A percentile compares a stretch with the other conserved stretches of the same genome.
phyloP scores from a whole-genome alignment of 2,888 invertebrate species.

The Spilosoma lubricipeda region DNA sequence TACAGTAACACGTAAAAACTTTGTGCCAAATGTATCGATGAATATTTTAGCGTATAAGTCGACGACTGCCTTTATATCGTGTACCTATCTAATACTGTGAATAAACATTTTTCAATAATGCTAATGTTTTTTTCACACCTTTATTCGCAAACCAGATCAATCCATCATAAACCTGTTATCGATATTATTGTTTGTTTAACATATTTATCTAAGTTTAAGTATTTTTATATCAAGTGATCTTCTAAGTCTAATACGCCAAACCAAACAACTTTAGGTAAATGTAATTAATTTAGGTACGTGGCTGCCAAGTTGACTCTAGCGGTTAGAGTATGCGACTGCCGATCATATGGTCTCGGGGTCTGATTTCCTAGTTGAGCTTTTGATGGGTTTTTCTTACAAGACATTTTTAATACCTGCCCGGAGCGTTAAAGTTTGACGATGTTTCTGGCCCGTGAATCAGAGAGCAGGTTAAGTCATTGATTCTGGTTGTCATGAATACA shows the following conservation, averaged over 20 bases:
- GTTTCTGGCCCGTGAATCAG: too few species aligned
- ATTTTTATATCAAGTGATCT: neutral
- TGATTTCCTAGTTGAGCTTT: too few species aligned
- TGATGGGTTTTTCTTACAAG: too few species aligned
- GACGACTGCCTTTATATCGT: constrained; percentile 51
- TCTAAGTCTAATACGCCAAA: neutral
- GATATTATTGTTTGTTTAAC: neutral
- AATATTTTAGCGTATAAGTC: constrained; percentile 30
- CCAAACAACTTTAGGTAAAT: too few species aligned
- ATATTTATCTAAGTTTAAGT: neutral
- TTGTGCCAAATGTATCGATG: constrained; percentile 56
- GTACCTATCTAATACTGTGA: constrained; percentile 43
- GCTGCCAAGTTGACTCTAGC: too few species aligned
- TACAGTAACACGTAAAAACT: constrained; percentile 18
- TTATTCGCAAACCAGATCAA: neutral
- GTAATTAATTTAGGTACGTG: too few species aligned
- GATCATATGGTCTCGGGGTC: too few species aligned
- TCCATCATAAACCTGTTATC: constrained; percentile 17
- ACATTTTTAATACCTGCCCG: too few species aligned
- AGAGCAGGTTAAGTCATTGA: too few species aligned
- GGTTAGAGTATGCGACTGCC: too few species aligned
- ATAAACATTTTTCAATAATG: constrained; percentile 36
- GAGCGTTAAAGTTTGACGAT: too few species aligned
- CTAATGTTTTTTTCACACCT: neutral
- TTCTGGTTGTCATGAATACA: too few species aligned